Conservation (phyloP, 2,888 invertebrate genomes). For the Zelleria hepariella region DNA sequence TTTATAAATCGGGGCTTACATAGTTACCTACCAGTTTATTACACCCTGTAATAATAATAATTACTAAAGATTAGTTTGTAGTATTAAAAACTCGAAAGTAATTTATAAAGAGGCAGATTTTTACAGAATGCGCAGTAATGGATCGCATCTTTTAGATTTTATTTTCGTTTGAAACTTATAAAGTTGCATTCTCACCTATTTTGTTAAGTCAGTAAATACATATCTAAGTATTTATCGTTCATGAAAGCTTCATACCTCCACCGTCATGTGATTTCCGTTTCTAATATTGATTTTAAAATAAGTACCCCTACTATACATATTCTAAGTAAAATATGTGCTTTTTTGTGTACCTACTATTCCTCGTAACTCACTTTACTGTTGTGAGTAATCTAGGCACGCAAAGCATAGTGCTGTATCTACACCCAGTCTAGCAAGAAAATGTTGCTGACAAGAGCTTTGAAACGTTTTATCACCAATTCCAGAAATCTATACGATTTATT, state of each 20-base stretch:
- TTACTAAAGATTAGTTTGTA: neutral
- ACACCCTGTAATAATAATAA: neutral
- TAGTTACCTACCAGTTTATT: too few species aligned
- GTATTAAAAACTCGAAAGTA: neutral
- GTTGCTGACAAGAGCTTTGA: too few species aligned
- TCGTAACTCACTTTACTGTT: neutral
- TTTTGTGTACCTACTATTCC: neutral
- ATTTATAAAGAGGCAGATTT: neutral
- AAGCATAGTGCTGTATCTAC: neutral
- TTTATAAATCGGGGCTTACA: too few species aligned
- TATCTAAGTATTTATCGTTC: neutral
- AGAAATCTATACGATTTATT: too few species aligned
- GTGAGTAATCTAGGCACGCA: neutral
- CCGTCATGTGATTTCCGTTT: constrained; percentile 42
- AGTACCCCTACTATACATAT: neutral
- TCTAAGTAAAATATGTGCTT: neutral
- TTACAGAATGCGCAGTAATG: neutral
- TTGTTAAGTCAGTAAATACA: neutral
- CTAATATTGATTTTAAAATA: too few species aligned
- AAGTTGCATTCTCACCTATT: constrained; percentile 13
- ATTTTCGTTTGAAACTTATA: neutral
- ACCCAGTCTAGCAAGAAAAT: too few species aligned
- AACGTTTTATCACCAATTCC: too few species aligned
- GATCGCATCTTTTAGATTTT: neutral
- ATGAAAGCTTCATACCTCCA: constrained; percentile 41